These are phyloP conservation scores for Choristoneura fumiferana DNA, from an alignment of 1,140 invertebrate species.

Conservation along the genomic window DNA sequence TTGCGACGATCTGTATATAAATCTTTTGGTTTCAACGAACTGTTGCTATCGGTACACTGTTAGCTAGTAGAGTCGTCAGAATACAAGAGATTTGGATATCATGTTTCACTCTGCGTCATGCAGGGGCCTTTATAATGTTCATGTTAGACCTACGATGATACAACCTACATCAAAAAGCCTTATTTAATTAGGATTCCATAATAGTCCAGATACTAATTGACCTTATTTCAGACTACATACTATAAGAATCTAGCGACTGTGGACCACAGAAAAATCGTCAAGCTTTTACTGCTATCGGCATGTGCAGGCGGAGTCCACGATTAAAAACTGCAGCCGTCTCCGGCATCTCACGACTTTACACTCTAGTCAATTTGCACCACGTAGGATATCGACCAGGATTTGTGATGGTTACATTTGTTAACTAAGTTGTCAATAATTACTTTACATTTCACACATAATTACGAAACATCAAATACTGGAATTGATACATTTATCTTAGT, in stretches of 20 bases:
- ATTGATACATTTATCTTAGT: conserved; percentile 12
- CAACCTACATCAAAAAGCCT: conserved; percentile 15
- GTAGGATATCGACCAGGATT: too few relatives aligned
- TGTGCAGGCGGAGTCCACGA: too few relatives aligned
- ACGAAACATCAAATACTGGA: conserved; percentile 12
- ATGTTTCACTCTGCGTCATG: background rate
- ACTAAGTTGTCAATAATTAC: background rate
- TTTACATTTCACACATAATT: conserved; percentile 8
- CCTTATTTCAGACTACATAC: conserved; percentile 8
- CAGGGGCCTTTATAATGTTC: background rate
- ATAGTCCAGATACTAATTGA: conserved; percentile 15
- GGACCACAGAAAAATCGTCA: background rate
- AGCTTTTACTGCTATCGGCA: too few relatives aligned
- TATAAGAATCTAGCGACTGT: conserved; percentile 5
- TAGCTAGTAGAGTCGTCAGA: background rate
- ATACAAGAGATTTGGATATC: background rate
- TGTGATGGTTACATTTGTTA: too few relatives aligned
- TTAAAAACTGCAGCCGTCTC: too few relatives aligned
- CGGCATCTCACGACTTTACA: too few relatives aligned
- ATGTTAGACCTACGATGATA: conserved; percentile 11
- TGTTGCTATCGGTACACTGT: background rate
- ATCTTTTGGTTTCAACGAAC: background rate
- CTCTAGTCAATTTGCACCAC: too few relatives aligned
- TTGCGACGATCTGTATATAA: too few relatives aligned
- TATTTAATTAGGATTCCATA: conserved; percentile 17